Evolutionary conservation across 2,888 invertebrate genomes (phyloP).

Genomic region (Andrena praecox): DNA sequence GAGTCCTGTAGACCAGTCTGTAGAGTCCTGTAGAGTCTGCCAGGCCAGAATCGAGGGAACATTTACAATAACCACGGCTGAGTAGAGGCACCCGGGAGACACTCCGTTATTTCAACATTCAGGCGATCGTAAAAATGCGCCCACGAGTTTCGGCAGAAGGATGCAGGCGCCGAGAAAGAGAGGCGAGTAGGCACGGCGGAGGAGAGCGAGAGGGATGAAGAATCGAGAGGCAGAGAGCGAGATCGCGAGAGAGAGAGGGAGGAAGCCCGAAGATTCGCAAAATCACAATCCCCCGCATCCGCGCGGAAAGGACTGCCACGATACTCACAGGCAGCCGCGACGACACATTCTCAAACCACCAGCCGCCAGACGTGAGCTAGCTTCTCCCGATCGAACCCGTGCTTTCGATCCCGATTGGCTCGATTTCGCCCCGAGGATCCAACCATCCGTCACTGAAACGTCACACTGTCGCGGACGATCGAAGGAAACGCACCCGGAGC

Average conservation of each 20-base stretch:
- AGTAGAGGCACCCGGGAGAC: neutral
- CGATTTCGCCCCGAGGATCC: neutral
- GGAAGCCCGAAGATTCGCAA: constrained; percentile 34
- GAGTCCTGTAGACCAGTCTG: too few species aligned
- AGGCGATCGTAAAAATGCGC: constrained; percentile 32
- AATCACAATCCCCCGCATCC: constrained; percentile 9
- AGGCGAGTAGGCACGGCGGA: neutral
- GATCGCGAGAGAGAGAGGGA: neutral
- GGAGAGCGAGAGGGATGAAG: neutral
- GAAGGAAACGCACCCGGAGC: constrained; percentile 25
- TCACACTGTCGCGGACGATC: constrained; percentile 10
- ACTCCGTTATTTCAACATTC: constrained; percentile 37
- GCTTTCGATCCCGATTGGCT: neutral
- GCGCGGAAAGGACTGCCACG: neutral
- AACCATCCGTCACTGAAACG: constrained; percentile 8
- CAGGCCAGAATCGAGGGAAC: constrained; percentile 25
- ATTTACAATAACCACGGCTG: constrained; percentile 20
- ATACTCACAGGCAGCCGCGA: constrained; percentile 20
- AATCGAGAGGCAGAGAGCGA: constrained; percentile 1
- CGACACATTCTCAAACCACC: constrained; percentile 12
- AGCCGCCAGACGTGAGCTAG: neutral
- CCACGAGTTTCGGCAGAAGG: constrained; percentile 12
- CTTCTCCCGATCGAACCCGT: neutral
- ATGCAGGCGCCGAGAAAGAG: neutral
- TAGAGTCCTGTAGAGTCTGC: too few species aligned